Evolutionary conservation across 1,140 invertebrate species (phyloP), one percentile per base, ranked within the genome.

Genomic region (Andricus grossulariae): DNA sequence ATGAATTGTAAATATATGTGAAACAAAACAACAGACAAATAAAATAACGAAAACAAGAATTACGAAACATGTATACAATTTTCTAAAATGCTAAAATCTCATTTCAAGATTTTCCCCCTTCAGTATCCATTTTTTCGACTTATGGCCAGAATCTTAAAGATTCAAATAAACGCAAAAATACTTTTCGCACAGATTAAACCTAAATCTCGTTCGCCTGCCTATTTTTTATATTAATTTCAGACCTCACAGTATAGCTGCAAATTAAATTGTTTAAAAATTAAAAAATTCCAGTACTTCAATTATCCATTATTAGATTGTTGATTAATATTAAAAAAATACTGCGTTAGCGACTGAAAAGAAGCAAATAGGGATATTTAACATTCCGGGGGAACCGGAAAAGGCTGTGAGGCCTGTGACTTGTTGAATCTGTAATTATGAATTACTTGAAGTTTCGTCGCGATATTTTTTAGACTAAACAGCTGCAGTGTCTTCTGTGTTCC

Each of bases 401-500:
- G 39, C 39, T 45, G 39, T 45, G 39, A 45, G 39, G 10, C 8
- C 39, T 7, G 39, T 45, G 3, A 45, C 2, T 45, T 2, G 11
- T 7, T 54, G 18, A 54, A 54, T 54, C 18, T 19, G n/a, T 10
- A 54, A 54, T 54, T 54, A 18, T 54, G 5, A 54, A 54, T 54
- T 10, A 19, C 18, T 54, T n/a, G n/a, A 19, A 54, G 11, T 54
- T 18, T 54, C n/a, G 3, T 10, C 52, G 4, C 19, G 13, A 52
- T 52, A 16, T 52, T n/a, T 45, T 74, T 70, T 45, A 0, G 39
- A 45, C 2, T 85, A 90, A 80, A 91, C 90, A 0, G 89, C 88
- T 0, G 90, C 87, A 8, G 86, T 88, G n/a, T 91, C 90, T 7
- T 91, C 90, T 10, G 86, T 86, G 74, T 83, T 91, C 72, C 86